phyloP scores from a whole-genome alignment of 2,797 vertebrate genomes.

The Pteropus rufus region DNA sequence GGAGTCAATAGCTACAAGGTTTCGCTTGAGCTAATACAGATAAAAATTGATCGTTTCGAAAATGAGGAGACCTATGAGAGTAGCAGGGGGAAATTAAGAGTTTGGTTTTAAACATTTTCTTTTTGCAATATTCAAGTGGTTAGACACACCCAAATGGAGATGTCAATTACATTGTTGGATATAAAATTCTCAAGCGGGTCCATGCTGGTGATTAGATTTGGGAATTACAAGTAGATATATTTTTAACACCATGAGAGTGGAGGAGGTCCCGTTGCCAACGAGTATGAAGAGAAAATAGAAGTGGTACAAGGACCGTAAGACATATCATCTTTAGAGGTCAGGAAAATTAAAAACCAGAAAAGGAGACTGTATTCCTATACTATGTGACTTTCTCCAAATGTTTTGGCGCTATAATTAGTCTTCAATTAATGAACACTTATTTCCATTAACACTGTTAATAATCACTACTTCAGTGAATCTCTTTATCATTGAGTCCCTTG shows the following conservation, averaged over 20 bases:
- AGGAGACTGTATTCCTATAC: not conserved
- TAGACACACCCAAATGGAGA: not conserved
- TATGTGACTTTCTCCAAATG: not conserved
- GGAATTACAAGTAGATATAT: not conserved
- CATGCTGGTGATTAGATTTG: not conserved
- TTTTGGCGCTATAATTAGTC: not conserved
- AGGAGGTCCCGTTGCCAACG: not conserved
- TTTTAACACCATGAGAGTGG: not conserved
- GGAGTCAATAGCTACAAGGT: not conserved
- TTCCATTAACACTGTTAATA: not conserved
- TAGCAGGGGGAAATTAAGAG: not conserved
- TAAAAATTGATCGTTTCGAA: not conserved
- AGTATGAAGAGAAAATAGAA: not conserved
- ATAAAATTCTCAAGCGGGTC: not conserved
- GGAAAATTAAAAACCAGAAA: not conserved
- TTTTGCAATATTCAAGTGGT: not conserved
- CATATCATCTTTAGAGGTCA: not conserved
- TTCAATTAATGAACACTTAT: not conserved
- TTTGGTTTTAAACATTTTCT: not conserved
- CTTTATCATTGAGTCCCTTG: not conserved
- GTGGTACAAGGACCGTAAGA: not conserved
- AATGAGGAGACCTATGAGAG: not conserved
- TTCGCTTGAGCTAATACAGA: not conserved
- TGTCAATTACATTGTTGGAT: not conserved
- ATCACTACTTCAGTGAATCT: not conserved